Evolutionary conservation across 2,888 invertebrate genomes (phyloP).

Genomic region (Caenorhabditis japonica): DNA sequence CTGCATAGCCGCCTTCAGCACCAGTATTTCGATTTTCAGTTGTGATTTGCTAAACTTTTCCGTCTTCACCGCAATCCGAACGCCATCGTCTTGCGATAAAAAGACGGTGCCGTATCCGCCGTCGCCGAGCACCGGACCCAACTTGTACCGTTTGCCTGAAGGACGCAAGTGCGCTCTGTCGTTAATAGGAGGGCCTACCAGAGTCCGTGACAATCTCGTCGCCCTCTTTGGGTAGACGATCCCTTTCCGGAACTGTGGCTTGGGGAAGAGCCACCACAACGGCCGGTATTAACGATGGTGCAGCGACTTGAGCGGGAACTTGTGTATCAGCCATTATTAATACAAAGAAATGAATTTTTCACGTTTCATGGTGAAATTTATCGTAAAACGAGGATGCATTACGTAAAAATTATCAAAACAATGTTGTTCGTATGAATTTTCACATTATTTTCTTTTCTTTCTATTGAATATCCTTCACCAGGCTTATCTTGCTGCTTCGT

Average conservation of each 20-base stretch:
- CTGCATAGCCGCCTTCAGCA: conserved; percentile 60
- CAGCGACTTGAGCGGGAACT: background rate
- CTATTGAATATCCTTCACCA: too few relatives aligned
- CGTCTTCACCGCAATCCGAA: conserved; percentile 64
- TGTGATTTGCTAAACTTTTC: conserved; percentile 69
- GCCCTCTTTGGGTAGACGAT: conserved; percentile 43
- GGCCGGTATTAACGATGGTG: background rate
- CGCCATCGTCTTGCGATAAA: conserved; percentile 52
- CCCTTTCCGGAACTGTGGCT: conserved; percentile 11
- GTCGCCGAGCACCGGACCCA: conserved; percentile 63
- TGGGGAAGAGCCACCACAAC: background rate
- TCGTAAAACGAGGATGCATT: too few relatives aligned
- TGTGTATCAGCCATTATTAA: too few relatives aligned
- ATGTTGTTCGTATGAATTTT: too few relatives aligned
- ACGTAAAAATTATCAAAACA: too few relatives aligned
- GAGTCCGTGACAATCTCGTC: conserved; percentile 49
- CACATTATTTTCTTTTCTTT: too few relatives aligned
- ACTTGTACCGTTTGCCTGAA: conserved; percentile 50
- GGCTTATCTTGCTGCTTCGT: too few relatives aligned
- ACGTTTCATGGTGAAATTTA: too few relatives aligned
- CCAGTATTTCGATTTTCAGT: conserved; percentile 67
- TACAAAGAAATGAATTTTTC: too few relatives aligned
- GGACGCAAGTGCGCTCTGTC: too few relatives aligned
- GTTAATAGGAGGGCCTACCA: too few relatives aligned
- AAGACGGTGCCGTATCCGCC: conserved; percentile 69